Conservation (phyloP, 1,140 invertebrate species). For the Plectus sambesii region DNA sequence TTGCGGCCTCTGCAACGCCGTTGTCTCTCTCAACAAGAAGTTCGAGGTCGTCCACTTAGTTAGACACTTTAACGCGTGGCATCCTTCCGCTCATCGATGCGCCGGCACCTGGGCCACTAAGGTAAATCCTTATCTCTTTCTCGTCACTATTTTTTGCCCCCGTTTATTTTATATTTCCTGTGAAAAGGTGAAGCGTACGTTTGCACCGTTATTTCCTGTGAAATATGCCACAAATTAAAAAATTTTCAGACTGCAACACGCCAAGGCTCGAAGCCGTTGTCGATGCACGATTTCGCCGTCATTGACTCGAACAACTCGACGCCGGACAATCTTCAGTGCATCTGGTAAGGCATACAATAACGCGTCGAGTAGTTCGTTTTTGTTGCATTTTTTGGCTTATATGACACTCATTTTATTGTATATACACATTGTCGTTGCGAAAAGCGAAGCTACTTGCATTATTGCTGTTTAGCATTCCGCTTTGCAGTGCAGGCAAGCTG, state of each 20-base stretch:
- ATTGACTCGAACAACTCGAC: conserved; percentile 31
- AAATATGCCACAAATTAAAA: conserved; percentile 2
- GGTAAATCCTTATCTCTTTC: neutral
- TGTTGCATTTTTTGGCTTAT: too few relatives aligned
- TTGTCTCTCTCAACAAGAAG: conserved; percentile 43
- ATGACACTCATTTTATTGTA: too few relatives aligned
- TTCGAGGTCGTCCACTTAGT: conserved; percentile 44
- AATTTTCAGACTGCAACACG: neutral
- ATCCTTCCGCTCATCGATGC: conserved; percentile 41
- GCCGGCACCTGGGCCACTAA: conserved; percentile 32
- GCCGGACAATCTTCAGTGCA: conserved; percentile 42
- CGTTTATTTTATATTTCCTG: too few relatives aligned
- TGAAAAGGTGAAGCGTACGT: neutral
- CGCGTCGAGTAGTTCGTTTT: too few relatives aligned
- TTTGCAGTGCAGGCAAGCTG: too few relatives aligned
- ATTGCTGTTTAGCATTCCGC: too few relatives aligned
- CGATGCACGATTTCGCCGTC: conserved; percentile 37
- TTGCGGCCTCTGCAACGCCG: conserved; percentile 39
- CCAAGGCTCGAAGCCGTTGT: conserved; percentile 27
- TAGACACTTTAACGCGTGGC: conserved; percentile 44
- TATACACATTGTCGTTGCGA: too few relatives aligned
- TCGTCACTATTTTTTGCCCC: too few relatives aligned
- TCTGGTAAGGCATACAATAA: too few relatives aligned
- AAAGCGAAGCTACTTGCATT: too few relatives aligned
- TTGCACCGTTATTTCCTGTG: neutral